Conservation (phyloP, 30 jellyfish, hydroid and myxozoan genomes). For the Chironex yamaguchii region DNA sequence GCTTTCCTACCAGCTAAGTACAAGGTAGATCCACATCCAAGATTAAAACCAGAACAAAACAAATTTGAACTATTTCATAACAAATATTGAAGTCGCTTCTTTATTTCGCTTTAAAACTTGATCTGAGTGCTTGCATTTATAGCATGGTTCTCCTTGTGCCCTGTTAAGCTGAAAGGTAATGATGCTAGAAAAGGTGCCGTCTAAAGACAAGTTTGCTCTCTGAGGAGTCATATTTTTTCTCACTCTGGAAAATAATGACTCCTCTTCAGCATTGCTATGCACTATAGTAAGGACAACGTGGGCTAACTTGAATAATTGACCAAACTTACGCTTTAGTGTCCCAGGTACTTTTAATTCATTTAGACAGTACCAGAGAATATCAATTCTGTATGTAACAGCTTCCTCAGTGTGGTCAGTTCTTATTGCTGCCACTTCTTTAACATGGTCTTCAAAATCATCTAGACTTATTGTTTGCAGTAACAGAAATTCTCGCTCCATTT, state of each 20-base stretch:
- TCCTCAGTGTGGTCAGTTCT: constrained; percentile 41
- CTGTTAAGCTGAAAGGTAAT: constrained; percentile 65
- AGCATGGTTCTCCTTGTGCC: constrained; percentile 65
- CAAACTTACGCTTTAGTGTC: constrained; percentile 43
- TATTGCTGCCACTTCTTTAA: constrained; percentile 30
- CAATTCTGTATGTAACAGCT: constrained; percentile 38
- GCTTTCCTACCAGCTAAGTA: constrained; percentile 57
- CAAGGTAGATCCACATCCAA: constrained; percentile 25
- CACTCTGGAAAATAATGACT: too few relatives aligned
- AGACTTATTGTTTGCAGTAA: constrained; percentile 25
- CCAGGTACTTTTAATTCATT: constrained; percentile 31
- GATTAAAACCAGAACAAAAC: constrained; percentile 34
- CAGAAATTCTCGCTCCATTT: constrained; percentile 46
- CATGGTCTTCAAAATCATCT: constrained; percentile 35
- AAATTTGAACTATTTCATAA: constrained; percentile 3
- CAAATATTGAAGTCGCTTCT: constrained; percentile 24
- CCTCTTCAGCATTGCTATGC: constrained; percentile 43
- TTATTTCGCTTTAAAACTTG: constrained; percentile 59
- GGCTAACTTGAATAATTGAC: constrained; percentile 39
- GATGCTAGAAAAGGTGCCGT: too few relatives aligned
- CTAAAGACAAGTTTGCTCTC: too few relatives aligned
- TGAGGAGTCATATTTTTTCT: too few relatives aligned
- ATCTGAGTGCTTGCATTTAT: constrained; percentile 55
- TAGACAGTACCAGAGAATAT: constrained; percentile 37
- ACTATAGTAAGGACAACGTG: constrained; percentile 25